Evolutionary conservation across 2,888 invertebrate genomes (phyloP), one percentile per base, ranked within the genome.

Genomic region (Ornithoptera alexandrae): DNA sequence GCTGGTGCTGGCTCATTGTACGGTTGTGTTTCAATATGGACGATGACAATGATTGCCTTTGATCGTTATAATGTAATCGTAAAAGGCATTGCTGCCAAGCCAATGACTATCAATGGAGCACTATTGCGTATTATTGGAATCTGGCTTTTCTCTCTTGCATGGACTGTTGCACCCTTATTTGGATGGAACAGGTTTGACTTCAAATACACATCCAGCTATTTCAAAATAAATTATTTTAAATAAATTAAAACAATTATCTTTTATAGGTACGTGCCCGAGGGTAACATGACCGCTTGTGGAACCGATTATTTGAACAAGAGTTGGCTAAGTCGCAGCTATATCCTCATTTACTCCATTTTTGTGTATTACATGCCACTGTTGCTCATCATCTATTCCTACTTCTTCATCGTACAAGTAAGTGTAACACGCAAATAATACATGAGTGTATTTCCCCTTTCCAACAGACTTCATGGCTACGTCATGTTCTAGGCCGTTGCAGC

Each of bases 1-100:
- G 98, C 95, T 59, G 95, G 97, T 90, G 93, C 95, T 67, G 98
- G 98, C 53, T 98, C 98, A 58, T 93, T 98, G 70, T 97, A 96
- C 82, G 98, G 98, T 72, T 97, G 97, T 84, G 94, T 94, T 77
- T 98, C 98, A 71, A 98, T 98, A 81, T 98, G 97, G 97, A 96
- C 97, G 46, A 97, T 98, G 97, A 96, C 96, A 20, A 95, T 96
- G 95, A 98, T 98, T 77, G 97, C 98, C 70, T 94, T 97, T 81
- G 98, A 98, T 86, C 94, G 98, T 77, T 98, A 98, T 94, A 97
- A 97, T 85, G 98, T 98, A 70, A 98, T 98, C 83, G 98, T 98
- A 57, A 97, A 97, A 88, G 97, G 97, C 77, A 94, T 98, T 78
- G 95, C 97, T 67, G 98, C 96, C 18, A 95, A 96, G 79, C 97